Evolutionary conservation across 1,140 invertebrate species (phyloP).

Genomic region (Meloidogyne chitwoodi): DNA sequence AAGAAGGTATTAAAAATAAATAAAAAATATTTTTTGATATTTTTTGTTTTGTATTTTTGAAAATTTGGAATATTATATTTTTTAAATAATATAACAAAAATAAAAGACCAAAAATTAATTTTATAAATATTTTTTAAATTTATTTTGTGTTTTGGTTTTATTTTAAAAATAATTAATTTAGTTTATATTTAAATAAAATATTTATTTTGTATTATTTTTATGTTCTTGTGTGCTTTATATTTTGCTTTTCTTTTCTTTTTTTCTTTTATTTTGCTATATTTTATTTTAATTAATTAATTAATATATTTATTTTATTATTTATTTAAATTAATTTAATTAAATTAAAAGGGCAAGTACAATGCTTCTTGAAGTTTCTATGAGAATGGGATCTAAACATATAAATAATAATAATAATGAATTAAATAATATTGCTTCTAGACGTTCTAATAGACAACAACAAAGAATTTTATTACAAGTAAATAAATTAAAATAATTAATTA

Average conservation of each 20-base stretch:
- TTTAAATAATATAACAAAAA: too few species aligned
- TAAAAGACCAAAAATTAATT: too few species aligned
- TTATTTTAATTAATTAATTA: not conserved
- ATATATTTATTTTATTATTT: slow-evolving; percentile 10
- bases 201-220: too few species aligned
- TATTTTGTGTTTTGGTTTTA: too few species aligned
- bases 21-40: not conserved
- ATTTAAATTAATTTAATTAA: not conserved
- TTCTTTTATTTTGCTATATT: not conserved
- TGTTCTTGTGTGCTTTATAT: not conserved
- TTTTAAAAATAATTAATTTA: too few species aligned
- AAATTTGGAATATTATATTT: not conserved
- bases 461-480: slow-evolving; percentile 54
- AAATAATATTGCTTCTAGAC: slow-evolving; percentile 48
- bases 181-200: too few species aligned
- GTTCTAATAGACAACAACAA: slow-evolving; percentile 56
- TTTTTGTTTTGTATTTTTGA: not conserved
- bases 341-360: slow-evolving; percentile 56
- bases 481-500: not conserved
- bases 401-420: slow-evolving; percentile 41
- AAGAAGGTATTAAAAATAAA: slow-evolving; percentile 3
- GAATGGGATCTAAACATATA: slow-evolving; percentile 55
- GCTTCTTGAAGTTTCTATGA: slow-evolving; percentile 59
- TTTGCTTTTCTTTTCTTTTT: not conserved
- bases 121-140: too few species aligned